A percentile compares a stretch with the other conserved stretches of the same genome.
Conservation (phyloP, 2,113 vertebrate species). For the Trochalopteron elliotii region DNA sequence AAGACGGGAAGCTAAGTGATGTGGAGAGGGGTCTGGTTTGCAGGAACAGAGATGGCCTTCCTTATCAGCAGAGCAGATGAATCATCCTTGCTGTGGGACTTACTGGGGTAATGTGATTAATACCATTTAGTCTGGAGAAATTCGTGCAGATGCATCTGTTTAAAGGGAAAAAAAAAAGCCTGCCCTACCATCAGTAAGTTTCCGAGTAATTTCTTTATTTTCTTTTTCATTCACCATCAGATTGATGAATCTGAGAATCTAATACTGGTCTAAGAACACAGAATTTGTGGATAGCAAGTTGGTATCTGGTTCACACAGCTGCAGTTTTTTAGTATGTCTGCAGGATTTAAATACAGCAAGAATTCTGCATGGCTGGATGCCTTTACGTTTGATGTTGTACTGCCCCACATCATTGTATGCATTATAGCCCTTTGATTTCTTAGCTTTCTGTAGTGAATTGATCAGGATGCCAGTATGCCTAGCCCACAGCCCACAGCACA, state of each 20-base stretch:
- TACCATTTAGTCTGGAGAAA: background rate
- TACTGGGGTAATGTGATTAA: slow-evolving; percentile 3
- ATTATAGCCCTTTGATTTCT: background rate
- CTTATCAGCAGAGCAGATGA: background rate
- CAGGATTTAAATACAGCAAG: background rate
- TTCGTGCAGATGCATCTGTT: background rate
- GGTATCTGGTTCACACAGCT: background rate
- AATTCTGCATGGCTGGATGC: background rate
- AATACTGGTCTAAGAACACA: background rate
- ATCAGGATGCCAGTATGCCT: background rate
- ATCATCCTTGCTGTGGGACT: background rate
- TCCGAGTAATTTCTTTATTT: background rate
- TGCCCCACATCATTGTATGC: background rate
- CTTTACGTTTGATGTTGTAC: background rate
- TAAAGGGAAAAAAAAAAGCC: background rate
- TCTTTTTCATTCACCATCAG: background rate
- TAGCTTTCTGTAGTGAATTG: background rate
- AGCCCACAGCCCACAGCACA: background rate
- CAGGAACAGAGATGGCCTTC: background rate
- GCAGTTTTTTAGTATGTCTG: background rate
- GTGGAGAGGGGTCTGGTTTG: background rate
- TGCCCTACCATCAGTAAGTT: background rate
- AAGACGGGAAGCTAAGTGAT: background rate
- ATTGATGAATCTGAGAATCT: background rate
- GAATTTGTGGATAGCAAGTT: background rate